These are phyloP conservation scores for Drosophila subsilvestris DNA, from an alignment of 2,888 invertebrate genomes.

Conservation along the genomic window DNA sequence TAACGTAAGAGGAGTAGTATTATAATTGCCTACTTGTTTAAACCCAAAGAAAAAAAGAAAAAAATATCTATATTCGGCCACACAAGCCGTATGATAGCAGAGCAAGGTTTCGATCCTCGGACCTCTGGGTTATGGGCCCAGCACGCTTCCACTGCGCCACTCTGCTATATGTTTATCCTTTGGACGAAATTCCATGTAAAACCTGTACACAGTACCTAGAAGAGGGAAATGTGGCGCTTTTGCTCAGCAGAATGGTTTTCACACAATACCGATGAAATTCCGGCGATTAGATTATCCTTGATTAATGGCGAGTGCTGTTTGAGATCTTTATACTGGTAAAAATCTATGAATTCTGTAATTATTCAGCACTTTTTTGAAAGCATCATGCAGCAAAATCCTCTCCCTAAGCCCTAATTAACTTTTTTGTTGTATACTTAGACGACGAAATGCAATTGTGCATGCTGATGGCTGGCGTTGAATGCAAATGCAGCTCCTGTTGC, in stretches of 20 bases:
- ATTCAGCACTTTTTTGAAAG: too few relatives aligned
- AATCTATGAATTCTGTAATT: too few relatives aligned
- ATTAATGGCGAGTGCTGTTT: too few relatives aligned
- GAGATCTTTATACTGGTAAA: too few relatives aligned
- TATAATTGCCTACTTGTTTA: too few relatives aligned
- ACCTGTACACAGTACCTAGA: too few relatives aligned
- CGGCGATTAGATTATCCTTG: too few relatives aligned
- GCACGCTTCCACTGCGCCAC: conserved; percentile 54
- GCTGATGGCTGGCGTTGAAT: conserved; percentile 26
- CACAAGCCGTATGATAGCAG: conserved; percentile 14
- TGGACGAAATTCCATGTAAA: not conserved
- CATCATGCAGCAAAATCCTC: not conserved
- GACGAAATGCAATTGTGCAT: conserved; percentile 57
- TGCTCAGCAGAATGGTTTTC: too few relatives aligned
- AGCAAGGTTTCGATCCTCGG: conserved; percentile 51
- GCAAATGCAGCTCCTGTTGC: conserved; percentile 35
- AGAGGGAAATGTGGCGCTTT: too few relatives aligned
- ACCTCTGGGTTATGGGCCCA: conserved; percentile 52
- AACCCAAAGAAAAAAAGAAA: not conserved
- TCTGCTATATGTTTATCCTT: conserved; percentile 14
- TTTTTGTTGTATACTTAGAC: conserved; percentile 4
- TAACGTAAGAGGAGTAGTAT: too few relatives aligned
- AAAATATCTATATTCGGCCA: not conserved
- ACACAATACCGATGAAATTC: too few relatives aligned
- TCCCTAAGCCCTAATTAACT: conserved; percentile 4